Percentiles rank a stretch among this genome's conserved stretches.
Conservation (phyloP, 2,797 vertebrate species). For the Sebastes matsubarae region DNA sequence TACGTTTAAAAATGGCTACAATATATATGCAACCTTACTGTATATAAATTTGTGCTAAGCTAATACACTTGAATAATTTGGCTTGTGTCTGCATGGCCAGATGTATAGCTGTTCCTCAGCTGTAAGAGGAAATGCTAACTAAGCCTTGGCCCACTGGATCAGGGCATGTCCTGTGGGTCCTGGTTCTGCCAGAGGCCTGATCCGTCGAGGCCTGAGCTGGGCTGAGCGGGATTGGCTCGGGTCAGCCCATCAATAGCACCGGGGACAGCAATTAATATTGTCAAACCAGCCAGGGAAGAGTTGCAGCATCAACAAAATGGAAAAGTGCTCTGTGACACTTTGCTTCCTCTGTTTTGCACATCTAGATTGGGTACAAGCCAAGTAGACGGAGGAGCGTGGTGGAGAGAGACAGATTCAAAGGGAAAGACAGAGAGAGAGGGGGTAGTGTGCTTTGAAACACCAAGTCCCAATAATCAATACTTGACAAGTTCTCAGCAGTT, state of each 20-base stretch:
- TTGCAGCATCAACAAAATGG: constrained; percentile 78
- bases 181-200: constrained; percentile 45
- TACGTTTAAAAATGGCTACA: not conserved
- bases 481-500: constrained; percentile 56
- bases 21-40: not conserved
- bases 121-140: constrained; percentile 41
- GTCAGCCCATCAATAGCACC: constrained; percentile 71
- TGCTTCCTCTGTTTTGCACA: constrained; percentile 61
- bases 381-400: constrained; percentile 8
- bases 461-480: constrained; percentile 68
- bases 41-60: not conserved
- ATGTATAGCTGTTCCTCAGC: not conserved
- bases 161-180: constrained; percentile 42
- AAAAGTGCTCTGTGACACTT: constrained; percentile 74
- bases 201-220: constrained; percentile 13
- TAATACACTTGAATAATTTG: not conserved
- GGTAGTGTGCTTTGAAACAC: constrained; percentile 36
- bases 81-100: not conserved
- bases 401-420: constrained; percentile 35
- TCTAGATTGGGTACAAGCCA: constrained; percentile 57
- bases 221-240: constrained; percentile 38
- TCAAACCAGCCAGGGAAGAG: constrained; percentile 60
- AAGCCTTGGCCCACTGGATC: constrained; percentile 46
- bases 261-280: constrained; percentile 79
- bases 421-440: constrained; percentile 5